Base-by-base conservation (phyloP, 2,888 invertebrate genomes). In the Brachypalpus laphriformis region DNA sequence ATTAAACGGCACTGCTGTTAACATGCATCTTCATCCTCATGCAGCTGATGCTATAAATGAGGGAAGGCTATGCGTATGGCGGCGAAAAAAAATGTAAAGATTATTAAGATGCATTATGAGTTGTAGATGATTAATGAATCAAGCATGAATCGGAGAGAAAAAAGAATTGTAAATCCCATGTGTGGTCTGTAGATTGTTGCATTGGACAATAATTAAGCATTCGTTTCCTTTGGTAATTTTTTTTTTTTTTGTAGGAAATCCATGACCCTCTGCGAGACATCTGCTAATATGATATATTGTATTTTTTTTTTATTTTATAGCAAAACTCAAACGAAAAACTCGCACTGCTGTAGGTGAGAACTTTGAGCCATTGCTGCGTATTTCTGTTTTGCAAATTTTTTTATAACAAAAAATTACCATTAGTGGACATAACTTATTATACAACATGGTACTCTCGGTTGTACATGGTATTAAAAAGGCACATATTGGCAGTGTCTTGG, bases 111-210 rank as follows among this genome's bases (percentile, higher is more conserved):
- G 71, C 77, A 77, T 82, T 76, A 71, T 66, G 77, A 59, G 65
- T 45, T 77, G 65, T 57, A 28, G 71, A 77, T 82, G 82, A 82
- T 82, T 82, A 82, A 82, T 82, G 77, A 82, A 45, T 72, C 77
- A 45, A 20, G 71, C 65, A 77, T 72, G 71, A 77, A 31, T 76
- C 25, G 49, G 42, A 31, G n/a, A 47, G 49, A 51, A 74, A 75
- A 45, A 68, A 42, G 59, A 40, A 22, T 16, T 56, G 14, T 25
- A 25, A 70, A 18, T 57, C 56, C 47, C 51, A 59, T 63, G 75
- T 70, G 75, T 70, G 82, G 75, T 68, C 81, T 61, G 56, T 54
- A 40, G 61, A 45, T 61, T 61, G 68, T 61, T 61, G 68, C 40
- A 61, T 45, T 75, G 54, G 49, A 75, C 70, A 70, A 57, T 82